Evolutionary conservation across 2,888 invertebrate species (phyloP).

Genomic region (Gerosis bhagava): DNA sequence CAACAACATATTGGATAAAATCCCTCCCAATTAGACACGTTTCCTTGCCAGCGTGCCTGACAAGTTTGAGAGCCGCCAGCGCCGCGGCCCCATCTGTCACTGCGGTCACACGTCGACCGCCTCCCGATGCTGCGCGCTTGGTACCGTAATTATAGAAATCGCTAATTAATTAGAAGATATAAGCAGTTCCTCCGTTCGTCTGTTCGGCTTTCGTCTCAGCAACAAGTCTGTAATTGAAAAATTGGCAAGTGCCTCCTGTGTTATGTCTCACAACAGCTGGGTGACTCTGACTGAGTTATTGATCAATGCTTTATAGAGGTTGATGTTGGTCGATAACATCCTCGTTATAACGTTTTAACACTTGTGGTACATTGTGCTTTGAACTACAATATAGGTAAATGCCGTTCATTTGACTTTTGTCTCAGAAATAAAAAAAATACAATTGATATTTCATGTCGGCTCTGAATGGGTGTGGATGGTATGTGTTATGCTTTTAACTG

Average conservation of each 20-base stretch:
- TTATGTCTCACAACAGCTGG: conserved; percentile 26
- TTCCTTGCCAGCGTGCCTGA: conserved; percentile 52
- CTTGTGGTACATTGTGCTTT: no score
- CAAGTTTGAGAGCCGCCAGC: conserved; percentile 64
- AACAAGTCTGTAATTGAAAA: conserved; percentile 38
- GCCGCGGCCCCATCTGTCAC: conserved; percentile 74
- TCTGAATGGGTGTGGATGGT: no score
- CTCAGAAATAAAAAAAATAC: no score
- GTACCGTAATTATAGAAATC: conserved; percentile 62
- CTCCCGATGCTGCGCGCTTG: conserved; percentile 50
- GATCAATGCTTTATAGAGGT: no score
- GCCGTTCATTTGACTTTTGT: no score
- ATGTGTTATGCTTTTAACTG: no score
- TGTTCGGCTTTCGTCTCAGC: conserved; percentile 38
- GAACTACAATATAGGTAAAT: no score
- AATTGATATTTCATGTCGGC: no score
- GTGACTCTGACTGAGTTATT: conserved; percentile 9
- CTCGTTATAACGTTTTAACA: no score
- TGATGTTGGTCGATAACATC: no score
- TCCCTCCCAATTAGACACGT: conserved; percentile 65
- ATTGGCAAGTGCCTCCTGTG: conserved; percentile 37
- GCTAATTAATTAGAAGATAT: conserved; percentile 65
- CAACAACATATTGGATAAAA: conserved; percentile 50
- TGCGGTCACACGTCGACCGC: conserved; percentile 57
- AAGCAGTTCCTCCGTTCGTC: no score